A percentile compares a stretch with the other conserved stretches of the same genome.
These are phyloP conservation scores for Zalophus californianus DNA, from an alignment of 2,797 vertebrate species.

Conservation along the genomic window DNA sequence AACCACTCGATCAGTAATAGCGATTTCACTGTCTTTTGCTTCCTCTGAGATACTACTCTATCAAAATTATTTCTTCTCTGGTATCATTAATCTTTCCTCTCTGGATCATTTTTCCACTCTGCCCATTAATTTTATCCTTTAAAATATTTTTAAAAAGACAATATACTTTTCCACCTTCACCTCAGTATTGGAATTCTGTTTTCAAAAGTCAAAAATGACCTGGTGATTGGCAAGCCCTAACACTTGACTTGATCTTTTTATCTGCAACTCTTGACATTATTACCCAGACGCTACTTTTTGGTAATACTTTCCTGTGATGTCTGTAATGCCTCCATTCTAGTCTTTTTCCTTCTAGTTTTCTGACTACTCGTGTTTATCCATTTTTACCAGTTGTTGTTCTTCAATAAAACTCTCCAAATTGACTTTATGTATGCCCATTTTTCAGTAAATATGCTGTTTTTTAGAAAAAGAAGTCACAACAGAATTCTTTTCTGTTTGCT, in stretches of 20 bases:
- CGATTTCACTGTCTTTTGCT: background rate
- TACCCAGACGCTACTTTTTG: background rate
- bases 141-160: background rate
- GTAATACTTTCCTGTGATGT: background rate
- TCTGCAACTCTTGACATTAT: background rate
- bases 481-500: background rate
- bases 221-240: background rate
- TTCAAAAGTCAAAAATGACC: background rate
- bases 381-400: background rate
- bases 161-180: background rate
- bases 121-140: background rate
- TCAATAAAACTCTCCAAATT: background rate
- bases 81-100: background rate
- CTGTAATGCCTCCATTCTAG: background rate
- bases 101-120: background rate
- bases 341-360: background rate
- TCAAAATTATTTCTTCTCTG: background rate
- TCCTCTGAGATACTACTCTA: background rate
- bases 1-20: background rate
- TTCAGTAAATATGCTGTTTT: background rate
- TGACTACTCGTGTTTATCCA: background rate
- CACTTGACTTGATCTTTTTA: background rate
- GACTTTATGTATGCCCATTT: background rate
- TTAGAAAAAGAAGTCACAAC: background rate
- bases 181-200: background rate